Evolutionary conservation across 2,797 vertebrate genomes (phyloP).

Genomic region (Chanos chanos): DNA sequence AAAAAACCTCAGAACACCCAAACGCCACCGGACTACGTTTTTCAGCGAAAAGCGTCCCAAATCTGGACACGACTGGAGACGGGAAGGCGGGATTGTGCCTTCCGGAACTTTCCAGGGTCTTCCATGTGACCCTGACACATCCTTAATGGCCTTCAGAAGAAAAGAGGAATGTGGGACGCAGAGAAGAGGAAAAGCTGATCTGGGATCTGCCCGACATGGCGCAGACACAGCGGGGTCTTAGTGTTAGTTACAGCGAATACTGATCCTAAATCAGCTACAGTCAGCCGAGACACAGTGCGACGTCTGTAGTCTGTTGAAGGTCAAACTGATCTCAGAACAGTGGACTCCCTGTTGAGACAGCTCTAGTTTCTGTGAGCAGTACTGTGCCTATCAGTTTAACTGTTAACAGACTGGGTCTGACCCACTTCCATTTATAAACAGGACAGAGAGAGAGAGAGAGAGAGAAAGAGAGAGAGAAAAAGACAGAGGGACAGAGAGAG

Average conservation of each 20-base stretch:
- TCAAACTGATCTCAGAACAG: slow-evolving; percentile 31
- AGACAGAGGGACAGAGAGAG: neutral
- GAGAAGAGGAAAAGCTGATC: slow-evolving; percentile 29
- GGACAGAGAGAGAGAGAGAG: neutral
- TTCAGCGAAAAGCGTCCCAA: too few relatives aligned
- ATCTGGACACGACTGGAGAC: too few relatives aligned
- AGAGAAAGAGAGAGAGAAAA: neutral
- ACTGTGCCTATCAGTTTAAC: neutral
- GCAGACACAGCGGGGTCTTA: slow-evolving; percentile 28
- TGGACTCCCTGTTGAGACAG: neutral
- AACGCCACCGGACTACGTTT: neutral
- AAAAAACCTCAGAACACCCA: neutral
- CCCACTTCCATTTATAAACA: slow-evolving; percentile 12
- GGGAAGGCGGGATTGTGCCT: neutral
- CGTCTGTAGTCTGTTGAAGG: slow-evolving; percentile 9
- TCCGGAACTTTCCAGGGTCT: slow-evolving; percentile 9
- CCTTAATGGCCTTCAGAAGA: slow-evolving; percentile 21
- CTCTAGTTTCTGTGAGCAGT: neutral
- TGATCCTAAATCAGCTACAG: slow-evolving; percentile 21
- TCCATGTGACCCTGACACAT: slow-evolving; percentile 23
- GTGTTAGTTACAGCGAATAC: neutral
- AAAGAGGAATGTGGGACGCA: slow-evolving; percentile 29
- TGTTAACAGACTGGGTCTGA: neutral
- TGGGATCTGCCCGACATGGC: slow-evolving; percentile 20
- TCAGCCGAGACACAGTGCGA: slow-evolving; percentile 13